Evolutionary conservation across 2,888 invertebrate species (phyloP).

Genomic region (Margaritifera margaritifera): DNA sequence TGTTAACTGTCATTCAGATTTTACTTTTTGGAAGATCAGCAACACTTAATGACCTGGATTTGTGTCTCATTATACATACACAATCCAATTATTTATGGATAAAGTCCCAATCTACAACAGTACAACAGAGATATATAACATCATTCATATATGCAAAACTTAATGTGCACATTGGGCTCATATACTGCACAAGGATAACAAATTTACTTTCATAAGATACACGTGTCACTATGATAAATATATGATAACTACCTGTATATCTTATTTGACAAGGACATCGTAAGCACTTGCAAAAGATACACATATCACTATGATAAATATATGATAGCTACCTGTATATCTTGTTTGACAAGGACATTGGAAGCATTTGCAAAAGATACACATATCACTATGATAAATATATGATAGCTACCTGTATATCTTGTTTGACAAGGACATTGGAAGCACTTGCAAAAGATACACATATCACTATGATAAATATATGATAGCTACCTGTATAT

Average conservation of each 20-base stretch:
- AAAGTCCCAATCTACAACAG: too few species aligned
- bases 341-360: not conserved
- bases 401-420: constrained; percentile 82
- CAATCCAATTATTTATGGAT: too few species aligned
- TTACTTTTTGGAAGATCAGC: too few species aligned
- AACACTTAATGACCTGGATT: too few species aligned
- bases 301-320: constrained; percentile 71
- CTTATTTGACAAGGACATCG: not conserved
- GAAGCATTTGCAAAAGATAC: not conserved
- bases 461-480: not conserved
- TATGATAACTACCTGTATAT: too few species aligned
- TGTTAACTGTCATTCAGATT: too few species aligned
- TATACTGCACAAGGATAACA: constrained; percentile 82
- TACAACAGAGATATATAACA: too few species aligned
- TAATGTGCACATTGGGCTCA: too few species aligned
- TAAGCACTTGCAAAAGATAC: not conserved
- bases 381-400: not conserved
- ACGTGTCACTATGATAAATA: not conserved
- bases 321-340: too few species aligned
- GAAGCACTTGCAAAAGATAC: constrained; percentile 85
- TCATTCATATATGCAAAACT: too few species aligned
- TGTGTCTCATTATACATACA: too few species aligned
- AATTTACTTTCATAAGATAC: constrained; percentile 85
- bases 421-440: constrained; percentile 90
- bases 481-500: too few species aligned